Base-by-base conservation (phyloP, 2,113 vertebrate species). In the Tursiops truncatus region DNA sequence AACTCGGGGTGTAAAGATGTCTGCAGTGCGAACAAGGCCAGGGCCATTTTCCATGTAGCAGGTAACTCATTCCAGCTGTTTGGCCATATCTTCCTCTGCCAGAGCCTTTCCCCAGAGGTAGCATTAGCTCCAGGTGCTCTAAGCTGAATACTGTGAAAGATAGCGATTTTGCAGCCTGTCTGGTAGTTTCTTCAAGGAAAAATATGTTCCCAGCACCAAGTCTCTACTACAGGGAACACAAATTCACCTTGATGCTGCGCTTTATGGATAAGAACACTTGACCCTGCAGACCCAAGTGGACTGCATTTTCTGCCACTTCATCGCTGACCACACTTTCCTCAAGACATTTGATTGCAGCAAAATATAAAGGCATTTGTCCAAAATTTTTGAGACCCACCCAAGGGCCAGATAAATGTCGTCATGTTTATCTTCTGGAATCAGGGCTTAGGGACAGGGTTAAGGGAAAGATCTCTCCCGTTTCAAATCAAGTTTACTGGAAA, bases 401-500 rank as follows among this genome's bases (percentile, higher is more conserved):
- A 95, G 36, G 80, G 91, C 70, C 87, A 88, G 91, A 71, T 76
- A 95, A 93, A 87, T 94, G 90, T 47, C 2, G 8, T 91, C 93
- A 97, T 96, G 95, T 95, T 82, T 97, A 70, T 91, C 96, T 97
- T 98, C 93, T 91, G 94, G 94, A 93, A 90, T 89, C 91, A 85
- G 73, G 83, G 87, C 91, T 97, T 89, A 96, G 79, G 84, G 80
- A 87, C 28, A 8, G 47, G 65, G 60, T 47, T 81, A 92, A 97
- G 71, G 18, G 68, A 93, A 96, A 74, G 38, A 41, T 79, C 62
- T 83, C 47, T 17, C n/a, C 76, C 47, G 50, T 81, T 96, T 96
- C 76, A 91, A 93, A 95, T 97, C 80, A 92, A 95, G 28, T 95
- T 86, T 92, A 94, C 92, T 97, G 95, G 96, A 97, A 97, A 94